Evolutionary conservation across 2,888 invertebrate genomes (phyloP), one percentile per base, ranked within the genome.

Genomic region (Lycophotia porphyrea): DNA sequence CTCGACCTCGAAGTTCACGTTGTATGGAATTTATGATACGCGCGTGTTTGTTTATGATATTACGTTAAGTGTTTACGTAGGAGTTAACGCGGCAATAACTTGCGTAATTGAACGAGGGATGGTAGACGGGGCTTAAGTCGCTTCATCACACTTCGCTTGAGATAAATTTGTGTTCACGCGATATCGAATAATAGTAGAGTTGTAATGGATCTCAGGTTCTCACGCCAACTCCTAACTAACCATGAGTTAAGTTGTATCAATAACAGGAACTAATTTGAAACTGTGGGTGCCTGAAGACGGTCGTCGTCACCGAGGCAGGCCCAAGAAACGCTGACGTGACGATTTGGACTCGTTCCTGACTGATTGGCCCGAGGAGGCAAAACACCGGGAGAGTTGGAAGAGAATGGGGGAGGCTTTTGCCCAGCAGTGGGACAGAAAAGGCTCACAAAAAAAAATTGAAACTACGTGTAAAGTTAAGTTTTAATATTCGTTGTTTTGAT

Each of bases 81-180:
- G 71, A 69, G 82, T 85, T 85, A 82, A 65, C 65, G 71, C 36
- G 66, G 71, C 74, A 74, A 81, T 85, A 83, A 85, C 82, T 78
- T 63, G 63, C 49, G 68, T 74, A 83, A 82, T 84, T 84, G 82
- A 74, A 76, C 73, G 76, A 65, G 67, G 70, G n/a, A n/a, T 55
- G 60, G 47, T 47, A 49, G 63, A 39, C 63, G 61, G 15, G 64
- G 58, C 82, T 71, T 68, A 74, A 65, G 60, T 63, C 68, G 77
- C 71, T 47, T 81, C 65, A 74, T 74, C 82, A 68, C 82, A 73
- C 82, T 73, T 61, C 67, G 67, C 55, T 36, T n/a, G 21, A 67
- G 63, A 73, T 70, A 63, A 80, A 74, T 84, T 84, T 61, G 66
- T 63, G 69, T 70, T 77, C 31, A 31, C 44, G 39, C 63, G 18